Evolutionary conservation across 2,888 invertebrate species (phyloP).

Genomic region (Lycia hirtaria): DNA sequence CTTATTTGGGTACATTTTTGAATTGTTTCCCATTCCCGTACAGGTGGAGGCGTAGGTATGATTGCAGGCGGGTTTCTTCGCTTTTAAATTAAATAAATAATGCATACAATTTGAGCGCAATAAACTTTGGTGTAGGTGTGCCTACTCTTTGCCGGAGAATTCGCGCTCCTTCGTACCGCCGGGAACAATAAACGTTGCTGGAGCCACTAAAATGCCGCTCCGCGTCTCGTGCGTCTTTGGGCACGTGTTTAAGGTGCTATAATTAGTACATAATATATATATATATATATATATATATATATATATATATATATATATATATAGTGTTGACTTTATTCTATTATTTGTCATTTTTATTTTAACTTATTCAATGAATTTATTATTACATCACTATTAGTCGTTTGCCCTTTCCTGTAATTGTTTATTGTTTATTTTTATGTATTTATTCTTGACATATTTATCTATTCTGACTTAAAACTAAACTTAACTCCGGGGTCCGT

Average conservation of each 20-base stretch:
- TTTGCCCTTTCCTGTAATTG: too few species aligned
- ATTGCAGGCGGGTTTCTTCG: constrained; percentile 79
- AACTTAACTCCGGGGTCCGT: too few species aligned
- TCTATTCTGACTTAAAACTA: too few species aligned
- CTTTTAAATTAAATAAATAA: constrained; percentile 85
- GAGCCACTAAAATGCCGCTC: constrained; percentile 59
- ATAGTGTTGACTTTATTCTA: too few species aligned
- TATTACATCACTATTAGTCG: too few species aligned
- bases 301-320: too few species aligned
- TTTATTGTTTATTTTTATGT: too few species aligned
- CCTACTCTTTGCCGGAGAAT: constrained; percentile 66
- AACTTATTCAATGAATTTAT: too few species aligned
- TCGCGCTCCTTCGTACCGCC: constrained; percentile 68
- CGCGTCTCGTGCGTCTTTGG: background rate
- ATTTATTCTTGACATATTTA: too few species aligned
- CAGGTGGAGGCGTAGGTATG: constrained; percentile 65
- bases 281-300: too few species aligned
- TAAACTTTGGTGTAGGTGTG: constrained; percentile 77
- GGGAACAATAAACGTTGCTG: constrained; percentile 77
- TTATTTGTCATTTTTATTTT: too few species aligned
- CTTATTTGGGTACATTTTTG: constrained; percentile 33
- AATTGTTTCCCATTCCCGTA: constrained; percentile 55
- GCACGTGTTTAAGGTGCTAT: background rate
- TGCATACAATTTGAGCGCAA: constrained; percentile 83
- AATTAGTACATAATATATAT: too few species aligned